Percentiles rank a stretch among this genome's conserved stretches.
phyloP scores from a whole-genome alignment of 2,797 vertebrate species.

The Dromococcyx pavoninus region DNA sequence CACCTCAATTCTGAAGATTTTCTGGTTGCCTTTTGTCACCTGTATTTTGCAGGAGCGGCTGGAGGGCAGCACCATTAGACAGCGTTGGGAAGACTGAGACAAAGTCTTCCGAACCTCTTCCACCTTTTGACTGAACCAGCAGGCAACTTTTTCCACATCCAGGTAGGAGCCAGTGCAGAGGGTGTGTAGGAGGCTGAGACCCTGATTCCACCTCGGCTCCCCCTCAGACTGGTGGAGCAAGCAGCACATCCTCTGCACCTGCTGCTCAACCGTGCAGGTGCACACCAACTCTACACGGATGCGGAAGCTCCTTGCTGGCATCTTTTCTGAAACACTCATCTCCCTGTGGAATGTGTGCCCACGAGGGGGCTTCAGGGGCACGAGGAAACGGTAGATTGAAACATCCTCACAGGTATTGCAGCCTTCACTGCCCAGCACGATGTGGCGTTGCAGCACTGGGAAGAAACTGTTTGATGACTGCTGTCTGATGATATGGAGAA shows the following conservation, averaged over 20 bases:
- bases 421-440: neutral
- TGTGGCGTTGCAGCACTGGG: no score
- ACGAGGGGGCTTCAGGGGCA: accelerated
- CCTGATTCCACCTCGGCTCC: neutral
- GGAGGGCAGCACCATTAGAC: neutral
- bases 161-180: neutral
- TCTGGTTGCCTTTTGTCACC: neutral
- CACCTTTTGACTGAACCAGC: accelerated
- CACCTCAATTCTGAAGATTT: neutral
- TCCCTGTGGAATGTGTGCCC: neutral
- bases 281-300: accelerated
- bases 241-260: neutral
- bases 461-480: no score
- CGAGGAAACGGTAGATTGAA: accelerated
- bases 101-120: accelerated
- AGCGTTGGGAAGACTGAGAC: no score
- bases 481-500: no score
- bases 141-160: neutral
- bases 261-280: accelerated
- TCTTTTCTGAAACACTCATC: accelerated
- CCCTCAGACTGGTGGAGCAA: neutral
- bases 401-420: accelerated
- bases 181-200: accelerated
- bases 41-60: neutral
- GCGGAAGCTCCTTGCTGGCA: accelerated